Conservation (phyloP, 2,888 invertebrate genomes). For the Azorinus chamasolen region DNA sequence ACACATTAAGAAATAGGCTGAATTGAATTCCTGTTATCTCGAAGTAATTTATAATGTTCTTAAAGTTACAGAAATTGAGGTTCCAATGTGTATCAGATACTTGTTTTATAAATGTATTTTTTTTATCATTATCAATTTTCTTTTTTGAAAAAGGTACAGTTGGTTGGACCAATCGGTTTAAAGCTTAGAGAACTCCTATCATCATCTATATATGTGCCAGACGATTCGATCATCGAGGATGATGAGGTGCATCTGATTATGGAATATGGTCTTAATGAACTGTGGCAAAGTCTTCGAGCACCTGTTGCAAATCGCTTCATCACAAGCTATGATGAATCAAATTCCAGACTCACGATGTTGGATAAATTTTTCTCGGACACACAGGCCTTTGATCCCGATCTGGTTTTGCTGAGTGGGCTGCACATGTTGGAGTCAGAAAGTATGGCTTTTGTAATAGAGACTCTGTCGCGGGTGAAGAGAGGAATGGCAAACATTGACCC, state of each 20-base stretch:
- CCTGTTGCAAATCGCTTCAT: constrained; percentile 87
- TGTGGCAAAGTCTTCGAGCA: constrained; percentile 84
- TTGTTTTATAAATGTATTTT: too few species aligned
- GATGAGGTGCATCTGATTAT: constrained; percentile 87
- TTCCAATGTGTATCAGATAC: too few species aligned
- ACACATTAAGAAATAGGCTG: too few species aligned
- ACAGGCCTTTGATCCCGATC: constrained; percentile 84
- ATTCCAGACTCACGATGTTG: constrained; percentile 79
- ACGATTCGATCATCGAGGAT: constrained; percentile 74
- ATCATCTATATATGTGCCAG: constrained; percentile 83
- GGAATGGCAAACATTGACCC: constrained; percentile 83
- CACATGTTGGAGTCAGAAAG: constrained; percentile 86
- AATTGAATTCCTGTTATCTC: too few species aligned
- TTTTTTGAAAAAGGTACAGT: constrained; percentile 84
- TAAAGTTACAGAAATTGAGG: too few species aligned
- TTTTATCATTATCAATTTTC: too few species aligned
- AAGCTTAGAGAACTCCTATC: constrained; percentile 85
- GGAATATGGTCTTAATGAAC: constrained; percentile 85
- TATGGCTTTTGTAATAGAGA: constrained; percentile 67
- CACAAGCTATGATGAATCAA: constrained; percentile 86
- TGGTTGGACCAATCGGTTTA: constrained; percentile 87
- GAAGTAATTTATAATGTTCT: too few species aligned
- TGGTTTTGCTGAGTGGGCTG: constrained; percentile 86
- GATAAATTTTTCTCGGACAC: constrained; percentile 86
- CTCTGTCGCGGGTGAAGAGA: constrained; percentile 80